phyloP scores from a whole-genome alignment of 2,797 vertebrate species.

The Chaenodraco wilsoni region DNA sequence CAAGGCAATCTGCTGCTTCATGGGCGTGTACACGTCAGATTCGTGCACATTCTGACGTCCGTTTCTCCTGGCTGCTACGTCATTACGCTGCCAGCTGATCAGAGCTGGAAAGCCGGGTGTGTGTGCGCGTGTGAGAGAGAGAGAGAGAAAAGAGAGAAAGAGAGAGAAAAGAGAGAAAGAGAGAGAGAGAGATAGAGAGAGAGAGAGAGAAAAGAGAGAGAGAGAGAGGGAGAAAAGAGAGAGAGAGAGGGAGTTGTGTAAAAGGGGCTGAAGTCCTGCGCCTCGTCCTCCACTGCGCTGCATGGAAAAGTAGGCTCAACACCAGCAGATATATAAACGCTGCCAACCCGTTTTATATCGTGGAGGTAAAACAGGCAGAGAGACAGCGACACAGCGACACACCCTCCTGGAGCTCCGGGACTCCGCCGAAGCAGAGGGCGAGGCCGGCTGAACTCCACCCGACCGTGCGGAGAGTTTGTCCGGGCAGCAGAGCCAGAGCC shows the following conservation, averaged over 20 bases:
- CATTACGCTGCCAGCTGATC: constrained; percentile 94
- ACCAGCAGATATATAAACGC: background rate
- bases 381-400: constrained; percentile 58
- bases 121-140: constrained; percentile 48
- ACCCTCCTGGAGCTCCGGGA: constrained; percentile 58
- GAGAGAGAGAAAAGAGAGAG: constrained; percentile 9
- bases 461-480: constrained; percentile 43
- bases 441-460: constrained; percentile 62
- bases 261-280: constrained; percentile 76
- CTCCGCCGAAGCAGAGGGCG: constrained; percentile 60
- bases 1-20: constrained; percentile 42
- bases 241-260: constrained; percentile 66
- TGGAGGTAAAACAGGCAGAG: constrained; percentile 20
- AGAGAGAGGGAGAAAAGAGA: constrained; percentile 30
- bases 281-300: constrained; percentile 43
- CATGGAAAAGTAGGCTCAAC: constrained; percentile 36
- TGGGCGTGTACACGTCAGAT: constrained; percentile 69
- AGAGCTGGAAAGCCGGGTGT: constrained; percentile 87
- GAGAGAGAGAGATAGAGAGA: constrained; percentile 33
- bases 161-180: constrained; percentile 8
- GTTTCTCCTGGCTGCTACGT: constrained; percentile 80
- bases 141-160: constrained; percentile 21
- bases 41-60: constrained; percentile 73
- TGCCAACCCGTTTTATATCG: constrained; percentile 5
- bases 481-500: constrained; percentile 53